Evolutionary conservation across 1,140 invertebrate genomes (phyloP).

Genomic region (Gonioctena quinquepunctata): DNA sequence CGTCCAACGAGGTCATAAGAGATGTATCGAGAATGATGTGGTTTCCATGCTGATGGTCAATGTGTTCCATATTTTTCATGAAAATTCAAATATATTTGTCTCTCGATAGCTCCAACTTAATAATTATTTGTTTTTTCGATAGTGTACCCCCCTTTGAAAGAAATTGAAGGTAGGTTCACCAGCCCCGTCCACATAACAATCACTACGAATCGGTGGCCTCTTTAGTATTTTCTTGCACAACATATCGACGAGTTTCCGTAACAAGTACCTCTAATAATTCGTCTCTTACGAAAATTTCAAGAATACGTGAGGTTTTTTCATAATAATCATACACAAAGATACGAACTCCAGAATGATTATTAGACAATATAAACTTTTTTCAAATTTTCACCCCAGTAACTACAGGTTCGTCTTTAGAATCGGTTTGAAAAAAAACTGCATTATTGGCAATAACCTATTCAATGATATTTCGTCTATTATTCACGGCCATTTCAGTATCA

Average conservation of each 20-base stretch:
- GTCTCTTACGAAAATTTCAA: neutral
- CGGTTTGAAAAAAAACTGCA: neutral
- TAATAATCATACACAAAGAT: neutral
- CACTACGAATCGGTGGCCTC: neutral
- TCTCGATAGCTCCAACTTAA: neutral
- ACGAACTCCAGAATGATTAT: neutral
- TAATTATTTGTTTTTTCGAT: neutral
- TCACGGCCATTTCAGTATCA: neutral
- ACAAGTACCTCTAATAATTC: neutral
- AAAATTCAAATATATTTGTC: neutral
- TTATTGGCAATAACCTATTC: neutral
- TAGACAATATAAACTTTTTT: neutral
- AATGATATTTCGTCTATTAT: neutral
- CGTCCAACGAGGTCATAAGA: neutral
- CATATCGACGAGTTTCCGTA: neutral
- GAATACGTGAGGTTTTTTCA: neutral
- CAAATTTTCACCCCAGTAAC: neutral
- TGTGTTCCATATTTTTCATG: neutral
- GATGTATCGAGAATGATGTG: neutral
- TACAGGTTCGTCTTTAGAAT: neutral
- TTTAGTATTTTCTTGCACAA: neutral
- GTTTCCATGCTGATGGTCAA: neutral
- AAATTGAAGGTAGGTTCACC: constrained; percentile 8
- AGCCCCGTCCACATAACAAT: constrained; percentile 11
- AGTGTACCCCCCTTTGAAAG: constrained; percentile 50